Percentiles rank a stretch among this genome's conserved stretches.
Conservation (phyloP, 2,888 invertebrate species). For the Amiota mariae region DNA sequence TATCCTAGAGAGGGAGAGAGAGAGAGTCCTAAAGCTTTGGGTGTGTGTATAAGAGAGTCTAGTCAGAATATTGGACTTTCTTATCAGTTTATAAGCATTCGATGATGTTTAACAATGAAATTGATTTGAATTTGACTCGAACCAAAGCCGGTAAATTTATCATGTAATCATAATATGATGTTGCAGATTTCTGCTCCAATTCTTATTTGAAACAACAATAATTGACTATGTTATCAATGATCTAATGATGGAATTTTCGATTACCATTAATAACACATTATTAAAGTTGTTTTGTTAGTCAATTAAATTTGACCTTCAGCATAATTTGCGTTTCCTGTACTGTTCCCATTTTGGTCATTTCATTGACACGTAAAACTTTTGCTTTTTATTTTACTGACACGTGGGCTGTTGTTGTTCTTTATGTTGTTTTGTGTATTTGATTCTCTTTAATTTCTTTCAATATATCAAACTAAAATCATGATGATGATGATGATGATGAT, state of each 20-base stretch:
- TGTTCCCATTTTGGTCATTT: neutral
- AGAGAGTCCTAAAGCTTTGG: neutral
- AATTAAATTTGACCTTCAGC: conserved; percentile 27
- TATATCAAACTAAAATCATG: no score
- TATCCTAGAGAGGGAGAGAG: neutral
- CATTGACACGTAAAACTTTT: conserved; percentile 23
- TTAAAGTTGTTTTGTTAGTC: conserved; percentile 6
- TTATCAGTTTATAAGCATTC: conserved; percentile 10
- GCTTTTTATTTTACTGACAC: neutral
- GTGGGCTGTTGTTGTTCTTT: no score
- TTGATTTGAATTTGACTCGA: no score
- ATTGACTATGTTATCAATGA: no score
- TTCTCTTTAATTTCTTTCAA: neutral
- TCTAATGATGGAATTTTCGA: neutral
- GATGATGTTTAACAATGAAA: no score
- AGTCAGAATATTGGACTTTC: conserved; percentile 7
- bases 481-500: no score
- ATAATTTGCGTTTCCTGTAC: neutral
- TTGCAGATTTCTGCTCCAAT: no score
- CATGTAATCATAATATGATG: no score
- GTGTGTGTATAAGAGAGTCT: no score
- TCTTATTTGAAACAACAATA: no score
- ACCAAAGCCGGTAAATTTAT: no score
- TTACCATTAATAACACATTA: conserved; percentile 22
- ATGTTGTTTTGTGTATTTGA: neutral